A percentile compares a stretch with the other conserved stretches of the same genome.
These are phyloP conservation scores for Polypedilum pembai DNA, from an alignment of 1,140 invertebrate species.

Conservation along the genomic window DNA sequence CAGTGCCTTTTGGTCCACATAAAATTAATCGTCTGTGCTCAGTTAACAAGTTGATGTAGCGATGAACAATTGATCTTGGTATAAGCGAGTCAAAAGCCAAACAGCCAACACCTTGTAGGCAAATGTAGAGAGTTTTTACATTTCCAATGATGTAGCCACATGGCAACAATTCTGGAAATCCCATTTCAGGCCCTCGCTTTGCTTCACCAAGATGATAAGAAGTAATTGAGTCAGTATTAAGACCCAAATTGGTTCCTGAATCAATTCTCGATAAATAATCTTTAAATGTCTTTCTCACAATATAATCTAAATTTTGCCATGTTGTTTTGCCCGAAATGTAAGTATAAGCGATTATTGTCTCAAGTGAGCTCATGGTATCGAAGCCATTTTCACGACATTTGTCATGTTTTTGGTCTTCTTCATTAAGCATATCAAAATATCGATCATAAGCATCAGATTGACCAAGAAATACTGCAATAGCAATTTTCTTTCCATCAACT, in stretches of 20 bases:
- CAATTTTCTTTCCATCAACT: slow-evolving; percentile 78
- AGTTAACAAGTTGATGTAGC: slow-evolving; percentile 78
- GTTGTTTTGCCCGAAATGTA: slow-evolving; percentile 86
- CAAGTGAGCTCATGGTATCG: slow-evolving; percentile 38
- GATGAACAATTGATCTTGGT: slow-evolving; percentile 90
- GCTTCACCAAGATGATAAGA: slow-evolving; percentile 91
- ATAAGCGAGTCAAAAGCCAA: slow-evolving; percentile 93
- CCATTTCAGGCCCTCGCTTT: slow-evolving; percentile 57
- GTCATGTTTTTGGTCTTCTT: slow-evolving; percentile 48
- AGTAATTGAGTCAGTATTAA: slow-evolving; percentile 81
- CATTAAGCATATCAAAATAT: slow-evolving; percentile 57
- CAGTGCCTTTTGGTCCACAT: slow-evolving; percentile 93
- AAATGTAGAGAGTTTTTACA: slow-evolving; percentile 68
- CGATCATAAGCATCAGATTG: slow-evolving; percentile 69
- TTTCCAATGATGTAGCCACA: slow-evolving; percentile 90
- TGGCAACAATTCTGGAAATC: slow-evolving; percentile 79
- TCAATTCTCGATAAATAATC: slow-evolving; percentile 91
- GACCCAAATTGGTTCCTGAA: slow-evolving; percentile 80
- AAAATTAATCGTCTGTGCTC: slow-evolving; percentile 90
- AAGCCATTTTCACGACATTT: slow-evolving; percentile 43
- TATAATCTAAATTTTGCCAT: slow-evolving; percentile 89
- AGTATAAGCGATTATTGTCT: slow-evolving; percentile 75
- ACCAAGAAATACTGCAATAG: slow-evolving; percentile 74
- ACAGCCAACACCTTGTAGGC: slow-evolving; percentile 82
- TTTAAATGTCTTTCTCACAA: slow-evolving; percentile 85